These are phyloP conservation scores for Merluccius polli DNA, from an alignment of 2,797 vertebrate genomes.

Conservation along the genomic window DNA sequence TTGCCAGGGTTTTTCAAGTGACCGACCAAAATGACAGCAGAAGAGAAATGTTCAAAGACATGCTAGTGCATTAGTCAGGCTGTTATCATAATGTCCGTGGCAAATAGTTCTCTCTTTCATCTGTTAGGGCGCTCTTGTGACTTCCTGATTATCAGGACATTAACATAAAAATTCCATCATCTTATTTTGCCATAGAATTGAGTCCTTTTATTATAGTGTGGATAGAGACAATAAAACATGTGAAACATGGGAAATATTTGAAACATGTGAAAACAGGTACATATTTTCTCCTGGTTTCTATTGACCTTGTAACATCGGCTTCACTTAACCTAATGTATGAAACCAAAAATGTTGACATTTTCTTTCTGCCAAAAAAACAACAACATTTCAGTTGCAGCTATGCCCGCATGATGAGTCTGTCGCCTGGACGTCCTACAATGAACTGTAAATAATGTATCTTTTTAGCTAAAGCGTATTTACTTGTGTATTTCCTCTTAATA, in stretches of 20 bases:
- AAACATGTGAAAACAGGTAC: too few species aligned
- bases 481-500: too few species aligned
- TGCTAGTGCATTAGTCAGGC: slow-evolving; percentile 27
- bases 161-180: slow-evolving; percentile 32
- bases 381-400: neutral
- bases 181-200: slow-evolving; percentile 1
- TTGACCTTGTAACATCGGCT: neutral
- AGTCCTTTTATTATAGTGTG: neutral
- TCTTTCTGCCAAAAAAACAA: too few species aligned
- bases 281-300: neutral
- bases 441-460: neutral
- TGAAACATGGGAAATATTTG: neutral
- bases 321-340: neutral
- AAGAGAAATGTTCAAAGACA: slow-evolving; percentile 27
- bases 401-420: neutral
- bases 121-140: slow-evolving; percentile 22
- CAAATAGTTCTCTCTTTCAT: slow-evolving; percentile 25
- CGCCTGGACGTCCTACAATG: neutral
- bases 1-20: slow-evolving; percentile 37
- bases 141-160: slow-evolving; percentile 38
- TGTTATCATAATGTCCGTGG: slow-evolving; percentile 32
- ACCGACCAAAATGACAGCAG: slow-evolving; percentile 26
- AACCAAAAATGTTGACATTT: too few species aligned
- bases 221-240: neutral
- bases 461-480: too few species aligned